Evolutionary conservation across 2,797 vertebrate genomes (phyloP), one percentile per base, ranked within the genome.

Genomic region (Hemibagrus guttatus): DNA sequence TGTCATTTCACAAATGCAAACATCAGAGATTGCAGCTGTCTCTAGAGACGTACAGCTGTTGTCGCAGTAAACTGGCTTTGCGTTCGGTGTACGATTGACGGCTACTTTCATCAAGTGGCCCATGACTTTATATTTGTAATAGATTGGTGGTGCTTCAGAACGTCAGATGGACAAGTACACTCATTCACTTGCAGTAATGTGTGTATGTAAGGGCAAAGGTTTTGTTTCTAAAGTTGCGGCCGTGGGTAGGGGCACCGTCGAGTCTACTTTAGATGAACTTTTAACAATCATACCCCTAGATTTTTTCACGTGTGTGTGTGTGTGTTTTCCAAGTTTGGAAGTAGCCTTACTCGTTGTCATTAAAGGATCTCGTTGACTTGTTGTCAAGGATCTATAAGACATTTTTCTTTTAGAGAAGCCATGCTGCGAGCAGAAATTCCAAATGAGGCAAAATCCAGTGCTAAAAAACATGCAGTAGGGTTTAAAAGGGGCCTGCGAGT

Each of bases 321-420:
- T 35, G 66, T 35, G 8, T 82, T 92, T 91, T 81, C 79, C 90
- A 91, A 92, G 90, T 92, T 93, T 92, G 93, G 92, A 95, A 92
- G 93, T 93, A 90, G 92, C 93, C 92, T 93, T 94, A 93, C 92
- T 95, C 91, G 91, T 91, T 94, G 94, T 94, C 94, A 95, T 95
- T 81, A 42, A 58, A 58, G n/a, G n/a, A 54, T 78, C 28, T 28
- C 52, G 72, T 72, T 21, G 19, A 31, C 49, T 56, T 78, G 46
- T 49, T 9, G 46, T 95, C 94, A 93, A 93, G 93, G 93, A 94
- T 94, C 94, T 93, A 94, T 94, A 93, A 92, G 23, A 19, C 54
- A 6, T 54, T 56, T 54, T 71, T 76, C 31, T 93, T 95, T 94
- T 93, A 94, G 92, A 93, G 92, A 84, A 85, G 58, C 92, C 92